These are phyloP conservation scores for Deilephila elpenor DNA, from an alignment of 2,888 invertebrate genomes.

Conservation along the genomic window DNA sequence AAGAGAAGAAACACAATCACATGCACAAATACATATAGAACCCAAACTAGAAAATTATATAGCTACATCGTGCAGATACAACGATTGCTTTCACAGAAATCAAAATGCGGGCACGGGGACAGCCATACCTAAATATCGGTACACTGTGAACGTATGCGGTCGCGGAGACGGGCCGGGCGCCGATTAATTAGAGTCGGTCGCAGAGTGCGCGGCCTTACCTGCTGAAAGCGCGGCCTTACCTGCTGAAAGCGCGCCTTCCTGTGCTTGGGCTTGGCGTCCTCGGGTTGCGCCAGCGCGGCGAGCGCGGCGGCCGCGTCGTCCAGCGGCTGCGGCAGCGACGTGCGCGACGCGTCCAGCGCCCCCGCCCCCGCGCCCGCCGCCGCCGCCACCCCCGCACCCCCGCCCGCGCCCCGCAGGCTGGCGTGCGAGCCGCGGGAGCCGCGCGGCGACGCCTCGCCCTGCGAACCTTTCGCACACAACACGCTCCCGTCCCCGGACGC, in stretches of 20 bases:
- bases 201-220: conserved; percentile 79
- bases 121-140: conserved; percentile 20
- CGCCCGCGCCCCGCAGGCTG: conserved; percentile 64
- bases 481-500: conserved; percentile 90
- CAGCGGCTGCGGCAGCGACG: conserved; percentile 73
- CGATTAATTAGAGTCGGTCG: conserved; percentile 19
- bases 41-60: conserved; percentile 37
- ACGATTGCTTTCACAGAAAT: conserved; percentile 30
- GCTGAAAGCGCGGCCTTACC: conserved; percentile 91
- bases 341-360: conserved; percentile 73
- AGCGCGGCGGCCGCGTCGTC: conserved; percentile 53
- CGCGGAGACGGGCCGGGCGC: conserved; percentile 16
- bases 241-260: conserved; percentile 94
- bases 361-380: conserved; percentile 61
- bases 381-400: conserved; percentile 62
- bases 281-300: conserved; percentile 54
- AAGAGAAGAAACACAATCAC: conserved; percentile 30
- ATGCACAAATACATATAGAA: conserved; percentile 41
- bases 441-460: conserved; percentile 80
- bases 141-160: neutral
- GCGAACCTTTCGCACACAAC: conserved; percentile 86
- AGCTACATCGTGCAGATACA: conserved; percentile 50
- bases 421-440: conserved; percentile 74
- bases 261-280: conserved; percentile 88
- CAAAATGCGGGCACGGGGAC: conserved; percentile 34